Evolutionary conservation across 1,140 invertebrate genomes (phyloP), one percentile per base, ranked within the genome.

Genomic region (Tenebrio molitor): DNA sequence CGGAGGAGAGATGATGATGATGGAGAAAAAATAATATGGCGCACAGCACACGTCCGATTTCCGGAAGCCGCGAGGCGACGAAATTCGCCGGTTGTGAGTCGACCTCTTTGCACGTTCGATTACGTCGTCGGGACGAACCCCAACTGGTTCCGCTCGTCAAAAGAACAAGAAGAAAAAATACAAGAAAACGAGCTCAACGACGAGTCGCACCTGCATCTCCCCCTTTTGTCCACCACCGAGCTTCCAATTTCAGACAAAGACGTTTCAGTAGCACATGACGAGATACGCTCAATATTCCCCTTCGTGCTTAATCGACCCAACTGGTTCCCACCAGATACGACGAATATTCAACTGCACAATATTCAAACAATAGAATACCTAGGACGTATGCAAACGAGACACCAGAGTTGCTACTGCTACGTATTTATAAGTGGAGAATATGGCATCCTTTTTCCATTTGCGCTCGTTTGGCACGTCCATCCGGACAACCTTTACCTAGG

Each of bases 31-130:
- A 65, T n/a, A 65, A 65, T 29, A 66, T 41, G 42, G 33, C 64
- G n/a, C n/a, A n/a, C n/a, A n/a, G 39, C 62, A 41, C 62, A 41
- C 39, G 39, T 65, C 33, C 62, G 42, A 66, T 42, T 66, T 42
- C 36, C 64, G 64, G 42, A 66, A 58, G 50, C 50, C 8, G 23
- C 23, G 50, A 7, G 50, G n/a, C n/a, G n/a, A n/a, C 50, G 25
- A 25, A 58, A 58, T 58, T 58, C 50, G 50, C 19, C 50, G 21
- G 50, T 58, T 58, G 50, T 58, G 50, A 58, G 10, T 58, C 50
- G 50, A 58, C 50, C 50, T 58, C 29, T 58, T 29, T 15, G 21
- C 44, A 50, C 44, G 44, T 21, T 50, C n/a, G 44, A 50, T 50
- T 50, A 50, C 44, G 44, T 19, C 16, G 19, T 50, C 44, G 17